phyloP scores from a whole-genome alignment of 2,888 invertebrate genomes.

The Auanema freiburgensis region DNA sequence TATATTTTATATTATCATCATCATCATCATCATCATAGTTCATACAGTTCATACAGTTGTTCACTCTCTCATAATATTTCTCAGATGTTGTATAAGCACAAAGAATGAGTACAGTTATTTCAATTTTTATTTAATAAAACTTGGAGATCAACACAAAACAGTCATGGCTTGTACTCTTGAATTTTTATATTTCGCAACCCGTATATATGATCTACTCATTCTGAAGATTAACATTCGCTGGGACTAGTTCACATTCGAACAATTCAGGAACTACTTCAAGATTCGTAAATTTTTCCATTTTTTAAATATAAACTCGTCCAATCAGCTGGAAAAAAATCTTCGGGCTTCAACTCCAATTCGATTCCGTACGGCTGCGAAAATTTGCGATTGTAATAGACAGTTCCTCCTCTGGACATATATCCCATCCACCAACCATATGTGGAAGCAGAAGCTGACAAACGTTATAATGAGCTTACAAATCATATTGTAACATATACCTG shows the following conservation, averaged over 20 bases:
- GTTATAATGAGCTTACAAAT: not conserved
- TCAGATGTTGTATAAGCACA: too few relatives aligned
- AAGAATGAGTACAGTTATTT: too few relatives aligned
- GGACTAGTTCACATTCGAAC: not conserved
- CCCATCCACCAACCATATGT: slow-evolving; percentile 20
- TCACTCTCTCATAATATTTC: too few relatives aligned
- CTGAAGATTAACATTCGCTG: too few relatives aligned
- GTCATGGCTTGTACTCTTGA: too few relatives aligned
- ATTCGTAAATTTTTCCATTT: slow-evolving; percentile 4
- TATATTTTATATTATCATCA: too few relatives aligned
- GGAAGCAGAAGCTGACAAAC: slow-evolving; percentile 12
- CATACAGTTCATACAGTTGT: too few relatives aligned
- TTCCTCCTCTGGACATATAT: slow-evolving; percentile 10
- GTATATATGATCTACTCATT: too few relatives aligned
- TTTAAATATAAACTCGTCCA: slow-evolving; percentile 10
- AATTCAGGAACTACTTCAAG: not conserved
- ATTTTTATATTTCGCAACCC: too few relatives aligned
- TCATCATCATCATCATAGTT: too few relatives aligned
- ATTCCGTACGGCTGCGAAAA: slow-evolving; percentile 11
- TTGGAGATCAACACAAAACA: too few relatives aligned
- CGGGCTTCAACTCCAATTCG: slow-evolving; percentile 3
- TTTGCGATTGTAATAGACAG: slow-evolving; percentile 13
- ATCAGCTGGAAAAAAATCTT: slow-evolving; percentile 11
- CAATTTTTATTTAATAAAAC: too few relatives aligned
- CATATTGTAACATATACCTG: slow-evolving; percentile 2